phyloP scores from a whole-genome alignment of 2,797 vertebrate genomes.

The Ataeniobius toweri region DNA sequence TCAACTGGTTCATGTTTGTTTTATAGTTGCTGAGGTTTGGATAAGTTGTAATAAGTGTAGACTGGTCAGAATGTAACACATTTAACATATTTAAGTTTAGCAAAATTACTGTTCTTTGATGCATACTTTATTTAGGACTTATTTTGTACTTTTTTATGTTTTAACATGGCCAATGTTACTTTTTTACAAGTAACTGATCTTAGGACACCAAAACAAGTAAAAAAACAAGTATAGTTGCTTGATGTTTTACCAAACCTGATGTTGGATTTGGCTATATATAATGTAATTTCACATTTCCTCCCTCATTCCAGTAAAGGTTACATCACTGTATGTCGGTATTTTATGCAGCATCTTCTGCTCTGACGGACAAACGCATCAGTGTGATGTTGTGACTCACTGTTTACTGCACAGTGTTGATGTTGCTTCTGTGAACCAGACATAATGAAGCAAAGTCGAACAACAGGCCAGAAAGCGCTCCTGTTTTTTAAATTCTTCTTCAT shows the following conservation, averaged over 20 bases:
- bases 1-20: constrained; percentile 34
- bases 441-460: constrained; percentile 34
- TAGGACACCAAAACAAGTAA: neutral
- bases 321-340: constrained; percentile 2
- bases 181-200: neutral
- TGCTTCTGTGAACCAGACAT: constrained; percentile 16
- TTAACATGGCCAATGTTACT: neutral
- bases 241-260: neutral
- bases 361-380: neutral
- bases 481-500: neutral
- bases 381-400: constrained; percentile 15
- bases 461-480: neutral
- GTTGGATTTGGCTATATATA: neutral
- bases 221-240: neutral
- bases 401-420: constrained; percentile 34
- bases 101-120: neutral
- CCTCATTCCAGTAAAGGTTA: neutral
- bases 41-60: constrained; percentile 34
- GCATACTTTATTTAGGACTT: neutral
- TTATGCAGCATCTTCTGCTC: neutral
- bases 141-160: too few relatives aligned
- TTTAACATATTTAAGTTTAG: constrained; percentile 1
- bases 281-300: neutral
- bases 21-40: constrained; percentile 38
- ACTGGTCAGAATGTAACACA: neutral